phyloP scores from a whole-genome alignment of 1,140 invertebrate genomes.

The Leptinotarsa defecta region DNA sequence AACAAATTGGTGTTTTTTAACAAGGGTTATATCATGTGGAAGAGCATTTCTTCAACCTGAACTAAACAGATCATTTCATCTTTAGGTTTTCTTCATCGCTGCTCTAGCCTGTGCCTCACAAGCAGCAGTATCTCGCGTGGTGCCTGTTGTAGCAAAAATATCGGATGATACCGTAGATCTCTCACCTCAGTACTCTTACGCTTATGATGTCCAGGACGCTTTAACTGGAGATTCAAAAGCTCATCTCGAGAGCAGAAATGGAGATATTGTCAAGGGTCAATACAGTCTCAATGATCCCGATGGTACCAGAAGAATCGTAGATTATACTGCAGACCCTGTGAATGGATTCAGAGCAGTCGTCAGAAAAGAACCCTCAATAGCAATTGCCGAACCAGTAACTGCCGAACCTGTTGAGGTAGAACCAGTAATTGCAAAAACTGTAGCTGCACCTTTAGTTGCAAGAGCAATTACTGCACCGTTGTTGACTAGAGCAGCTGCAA shows the following conservation, averaged over 20 bases:
- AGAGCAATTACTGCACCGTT: conserved; percentile 34
- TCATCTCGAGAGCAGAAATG: conserved; percentile 62
- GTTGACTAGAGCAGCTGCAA: conserved; percentile 43
- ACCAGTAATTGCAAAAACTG: conserved; percentile 45
- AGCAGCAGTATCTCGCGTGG: conserved; percentile 1
- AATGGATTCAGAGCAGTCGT: conserved; percentile 61
- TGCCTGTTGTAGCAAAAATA: background rate
- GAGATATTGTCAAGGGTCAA: conserved; percentile 67
- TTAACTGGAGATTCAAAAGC: conserved; percentile 64
- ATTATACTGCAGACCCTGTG: conserved; percentile 66
- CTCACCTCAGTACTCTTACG: conserved; percentile 61
- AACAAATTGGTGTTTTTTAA: no score
- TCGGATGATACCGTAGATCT: conserved; percentile 51
- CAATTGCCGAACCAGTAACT: conserved; percentile 59
- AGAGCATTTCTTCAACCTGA: no score
- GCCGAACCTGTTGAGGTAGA: conserved; percentile 61
- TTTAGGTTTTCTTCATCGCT: background rate
- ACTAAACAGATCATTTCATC: background rate
- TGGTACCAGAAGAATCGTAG: conserved; percentile 66
- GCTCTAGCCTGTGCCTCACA: background rate
- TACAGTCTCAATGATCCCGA: conserved; percentile 69
- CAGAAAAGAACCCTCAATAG: conserved; percentile 49
- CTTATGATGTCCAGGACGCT: conserved; percentile 63
- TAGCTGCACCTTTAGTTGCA: conserved; percentile 44
- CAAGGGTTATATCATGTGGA: no score